Conservation (phyloP, 2,113 vertebrate species). For the Amphilophus citrinellus region DNA sequence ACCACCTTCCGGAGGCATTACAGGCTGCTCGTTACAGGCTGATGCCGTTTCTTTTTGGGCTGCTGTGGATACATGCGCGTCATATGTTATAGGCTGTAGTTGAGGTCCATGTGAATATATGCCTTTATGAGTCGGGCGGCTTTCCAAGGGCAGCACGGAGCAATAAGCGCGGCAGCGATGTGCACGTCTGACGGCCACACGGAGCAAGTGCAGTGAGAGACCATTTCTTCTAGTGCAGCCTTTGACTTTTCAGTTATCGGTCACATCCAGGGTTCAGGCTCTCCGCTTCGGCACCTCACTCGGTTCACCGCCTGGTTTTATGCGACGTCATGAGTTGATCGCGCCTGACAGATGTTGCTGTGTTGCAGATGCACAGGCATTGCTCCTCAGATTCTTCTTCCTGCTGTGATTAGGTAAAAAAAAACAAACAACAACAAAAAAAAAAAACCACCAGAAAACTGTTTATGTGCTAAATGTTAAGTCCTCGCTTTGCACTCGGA, state of each 20-base stretch:
- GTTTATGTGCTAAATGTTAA: conserved; percentile 22
- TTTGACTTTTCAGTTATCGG: conserved; percentile 20
- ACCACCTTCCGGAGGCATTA: not conserved
- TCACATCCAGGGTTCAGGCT: conserved; percentile 1
- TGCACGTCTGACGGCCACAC: conserved; percentile 48
- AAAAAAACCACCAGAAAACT: not conserved
- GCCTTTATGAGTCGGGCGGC: not conserved
- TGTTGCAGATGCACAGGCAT: conserved; percentile 48
- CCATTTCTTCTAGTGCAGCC: conserved; percentile 6
- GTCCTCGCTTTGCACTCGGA: conserved; percentile 31
- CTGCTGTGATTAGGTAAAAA: conserved; percentile 6
- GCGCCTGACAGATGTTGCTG: conserved; percentile 63
- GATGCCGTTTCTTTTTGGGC: not conserved
- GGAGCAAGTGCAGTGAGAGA: conserved; percentile 33
- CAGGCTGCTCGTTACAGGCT: not conserved
- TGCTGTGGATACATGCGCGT: not conserved
- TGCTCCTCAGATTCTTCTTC: conserved; percentile 13
- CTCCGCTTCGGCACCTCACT: not conserved
- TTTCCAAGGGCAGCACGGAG: conserved; percentile 57
- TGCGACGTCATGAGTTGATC: conserved; percentile 74
- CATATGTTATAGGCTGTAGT: not conserved
- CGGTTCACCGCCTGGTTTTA: conserved; percentile 21
- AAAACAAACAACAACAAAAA: not conserved
- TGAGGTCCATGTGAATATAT: conserved; percentile 3
- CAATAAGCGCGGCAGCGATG: conserved; percentile 59